Conservation (phyloP, 2,888 invertebrate species). For the Cremastinae sp. region DNA sequence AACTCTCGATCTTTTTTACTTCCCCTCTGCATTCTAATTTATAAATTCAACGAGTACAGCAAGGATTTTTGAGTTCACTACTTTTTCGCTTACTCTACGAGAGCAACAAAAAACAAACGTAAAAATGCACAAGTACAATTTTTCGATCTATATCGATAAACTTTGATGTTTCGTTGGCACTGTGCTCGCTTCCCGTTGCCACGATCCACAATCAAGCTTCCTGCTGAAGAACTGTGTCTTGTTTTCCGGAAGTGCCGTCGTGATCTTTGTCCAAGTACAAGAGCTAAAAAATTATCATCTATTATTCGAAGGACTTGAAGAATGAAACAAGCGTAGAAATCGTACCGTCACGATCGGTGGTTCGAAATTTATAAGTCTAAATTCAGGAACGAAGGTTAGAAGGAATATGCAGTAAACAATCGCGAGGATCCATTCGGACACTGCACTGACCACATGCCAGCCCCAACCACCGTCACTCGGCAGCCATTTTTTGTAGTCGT, state of each 20-base stretch:
- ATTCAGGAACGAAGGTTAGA: constrained; percentile 82
- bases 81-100: too few relatives aligned
- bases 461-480: constrained; percentile 82
- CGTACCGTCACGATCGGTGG: constrained; percentile 70
- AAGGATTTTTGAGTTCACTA: too few relatives aligned
- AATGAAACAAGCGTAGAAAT: not conserved
- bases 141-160: too few relatives aligned
- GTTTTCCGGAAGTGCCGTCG: constrained; percentile 47
- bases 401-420: constrained; percentile 81
- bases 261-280: constrained; percentile 68
- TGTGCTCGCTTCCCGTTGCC: too few relatives aligned
- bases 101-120: too few relatives aligned
- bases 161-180: too few relatives aligned
- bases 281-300: constrained; percentile 62
- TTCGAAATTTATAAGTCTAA: constrained; percentile 76
- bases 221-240: constrained; percentile 44
- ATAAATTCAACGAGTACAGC: too few relatives aligned
- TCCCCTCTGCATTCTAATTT: too few relatives aligned
- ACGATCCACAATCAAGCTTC: constrained; percentile 57
- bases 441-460: constrained; percentile 82
- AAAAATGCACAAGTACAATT: too few relatives aligned
- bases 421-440: constrained; percentile 83
- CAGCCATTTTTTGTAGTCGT: constrained; percentile 80
- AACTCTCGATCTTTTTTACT: too few relatives aligned
- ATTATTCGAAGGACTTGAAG: not conserved